phyloP scores from a whole-genome alignment of 2,113 vertebrate species.

The Ploceus nigricollis region DNA sequence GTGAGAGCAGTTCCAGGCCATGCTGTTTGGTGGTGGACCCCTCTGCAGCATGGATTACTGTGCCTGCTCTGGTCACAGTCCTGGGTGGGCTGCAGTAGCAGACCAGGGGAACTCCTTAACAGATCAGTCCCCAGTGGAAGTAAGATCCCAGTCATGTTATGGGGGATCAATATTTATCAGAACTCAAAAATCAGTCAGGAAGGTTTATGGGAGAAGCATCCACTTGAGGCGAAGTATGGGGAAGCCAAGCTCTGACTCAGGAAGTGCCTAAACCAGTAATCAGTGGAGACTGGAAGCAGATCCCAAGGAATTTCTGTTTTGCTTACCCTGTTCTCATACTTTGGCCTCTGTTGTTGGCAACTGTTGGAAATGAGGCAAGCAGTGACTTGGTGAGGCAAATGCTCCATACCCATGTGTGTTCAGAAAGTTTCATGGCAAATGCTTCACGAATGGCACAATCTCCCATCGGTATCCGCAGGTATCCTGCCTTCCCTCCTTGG shows the following conservation, averaged over 20 bases:
- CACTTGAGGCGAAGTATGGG: not conserved
- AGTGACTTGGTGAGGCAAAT: not conserved
- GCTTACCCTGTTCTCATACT: not conserved
- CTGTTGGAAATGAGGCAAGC: not conserved
- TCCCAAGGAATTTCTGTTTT: not conserved
- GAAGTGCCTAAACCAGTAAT: constrained; percentile 17
- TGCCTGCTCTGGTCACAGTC: not conserved
- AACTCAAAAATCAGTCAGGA: not conserved
- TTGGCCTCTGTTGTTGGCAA: not conserved
- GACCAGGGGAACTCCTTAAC: not conserved
- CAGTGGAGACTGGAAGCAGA: not conserved
- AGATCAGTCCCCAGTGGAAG: not conserved
- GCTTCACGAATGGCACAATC: not conserved
- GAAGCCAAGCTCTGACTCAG: not conserved
- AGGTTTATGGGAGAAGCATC: not conserved
- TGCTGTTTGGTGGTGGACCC: not conserved
- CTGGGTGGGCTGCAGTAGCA: not conserved
- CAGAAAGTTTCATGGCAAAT: not conserved
- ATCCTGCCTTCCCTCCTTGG: not conserved
- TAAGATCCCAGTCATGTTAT: not conserved
- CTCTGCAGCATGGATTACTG: not conserved
- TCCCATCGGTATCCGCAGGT: not conserved
- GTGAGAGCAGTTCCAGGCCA: not conserved
- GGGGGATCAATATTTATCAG: not conserved
- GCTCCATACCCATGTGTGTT: not conserved